A percentile compares a stretch with the other conserved stretches of the same genome.
phyloP scores from a whole-genome alignment of 2,888 invertebrate genomes.

The Ditula angustiorana region DNA sequence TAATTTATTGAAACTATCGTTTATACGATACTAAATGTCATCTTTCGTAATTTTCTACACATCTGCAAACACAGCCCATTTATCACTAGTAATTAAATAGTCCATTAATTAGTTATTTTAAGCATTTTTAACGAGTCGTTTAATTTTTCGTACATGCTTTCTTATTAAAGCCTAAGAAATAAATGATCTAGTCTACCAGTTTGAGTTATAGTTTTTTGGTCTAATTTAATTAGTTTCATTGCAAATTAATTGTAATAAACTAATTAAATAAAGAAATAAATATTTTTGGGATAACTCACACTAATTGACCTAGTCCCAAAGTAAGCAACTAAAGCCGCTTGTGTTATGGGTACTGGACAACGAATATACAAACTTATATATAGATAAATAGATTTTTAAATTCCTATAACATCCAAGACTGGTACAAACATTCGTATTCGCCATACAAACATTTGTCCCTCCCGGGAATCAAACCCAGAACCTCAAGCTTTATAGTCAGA shows the following conservation, averaged over 20 bases:
- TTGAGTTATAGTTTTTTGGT: slow-evolving; percentile 4
- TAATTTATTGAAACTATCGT: not conserved
- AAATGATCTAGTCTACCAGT: slow-evolving; percentile 12
- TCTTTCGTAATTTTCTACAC: slow-evolving; percentile 5
- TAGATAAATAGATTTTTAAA: too few species aligned
- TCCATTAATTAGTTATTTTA: slow-evolving; percentile 7
- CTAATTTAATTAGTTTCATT: slow-evolving; percentile 1
- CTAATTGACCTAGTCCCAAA: too few species aligned
- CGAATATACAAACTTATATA: too few species aligned
- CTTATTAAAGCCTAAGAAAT: slow-evolving; percentile 8
- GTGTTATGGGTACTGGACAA: too few species aligned
- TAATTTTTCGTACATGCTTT: slow-evolving; percentile 5
- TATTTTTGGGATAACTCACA: too few species aligned
- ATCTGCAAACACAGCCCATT: slow-evolving; percentile 30
- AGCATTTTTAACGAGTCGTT: not conserved
- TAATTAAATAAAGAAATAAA: too few species aligned
- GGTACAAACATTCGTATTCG: too few species aligned
- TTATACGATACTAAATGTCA: not conserved
- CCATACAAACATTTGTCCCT: too few species aligned
- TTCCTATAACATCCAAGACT: too few species aligned
- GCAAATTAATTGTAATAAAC: slow-evolving; percentile 4
- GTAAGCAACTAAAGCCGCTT: too few species aligned
- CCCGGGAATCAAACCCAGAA: too few species aligned
- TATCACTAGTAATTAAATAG: slow-evolving; percentile 26
- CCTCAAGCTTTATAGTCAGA: too few species aligned